Percentiles rank a stretch among this genome's conserved stretches.
Evolutionary conservation across 2,888 invertebrate species (phyloP).

Genomic region (Xestoiulus laeticollis): DNA sequence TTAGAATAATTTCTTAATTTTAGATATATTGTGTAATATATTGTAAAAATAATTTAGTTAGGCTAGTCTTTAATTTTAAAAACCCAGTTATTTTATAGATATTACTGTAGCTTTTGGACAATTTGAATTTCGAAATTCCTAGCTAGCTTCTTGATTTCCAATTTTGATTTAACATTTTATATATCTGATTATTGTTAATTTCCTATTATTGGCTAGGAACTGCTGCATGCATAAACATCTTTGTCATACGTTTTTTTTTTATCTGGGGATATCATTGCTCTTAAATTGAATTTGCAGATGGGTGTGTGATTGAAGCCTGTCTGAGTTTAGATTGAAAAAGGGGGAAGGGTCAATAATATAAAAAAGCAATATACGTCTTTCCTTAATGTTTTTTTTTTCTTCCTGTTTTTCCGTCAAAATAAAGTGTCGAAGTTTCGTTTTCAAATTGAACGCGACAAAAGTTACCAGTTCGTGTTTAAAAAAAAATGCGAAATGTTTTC

Average conservation of each 20-base stretch:
- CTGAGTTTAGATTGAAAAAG: slow-evolving; percentile 12
- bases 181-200: background rate
- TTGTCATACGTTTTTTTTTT: background rate
- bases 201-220: background rate
- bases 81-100: too few relatives aligned
- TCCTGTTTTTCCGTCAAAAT: background rate
- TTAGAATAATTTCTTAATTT: too few relatives aligned
- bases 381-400: background rate
- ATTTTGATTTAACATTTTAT: too few relatives aligned
- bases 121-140: too few relatives aligned
- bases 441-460: slow-evolving; percentile 9
- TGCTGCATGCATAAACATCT: background rate
- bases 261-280: background rate
- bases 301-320: background rate
- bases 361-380: slow-evolving; percentile 19
- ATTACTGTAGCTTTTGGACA: too few relatives aligned
- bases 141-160: too few relatives aligned
- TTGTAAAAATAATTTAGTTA: too few relatives aligned
- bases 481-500: slow-evolving; percentile 11
- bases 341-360: slow-evolving; percentile 20
- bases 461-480: background rate
- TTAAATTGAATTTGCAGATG: slow-evolving; percentile 5
- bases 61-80: too few relatives aligned
- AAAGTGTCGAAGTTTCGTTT: background rate
- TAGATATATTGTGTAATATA: too few relatives aligned